Evolutionary conservation across 1,140 invertebrate genomes (phyloP).

Genomic region (Scaptomyza montana): DNA sequence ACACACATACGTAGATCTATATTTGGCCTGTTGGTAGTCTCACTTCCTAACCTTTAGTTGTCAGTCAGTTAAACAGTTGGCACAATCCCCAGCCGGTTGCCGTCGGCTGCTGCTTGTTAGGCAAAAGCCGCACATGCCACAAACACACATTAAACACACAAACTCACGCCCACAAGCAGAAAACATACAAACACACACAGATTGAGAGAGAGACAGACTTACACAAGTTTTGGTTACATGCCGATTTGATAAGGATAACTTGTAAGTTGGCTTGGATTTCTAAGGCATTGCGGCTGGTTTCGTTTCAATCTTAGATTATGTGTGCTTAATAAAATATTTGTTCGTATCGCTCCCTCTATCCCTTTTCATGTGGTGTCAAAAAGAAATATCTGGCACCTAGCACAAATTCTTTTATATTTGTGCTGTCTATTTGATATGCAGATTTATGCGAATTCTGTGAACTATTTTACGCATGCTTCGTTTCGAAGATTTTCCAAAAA

Average conservation of each 20-base stretch:
- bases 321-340: slow-evolving; percentile 77
- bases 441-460: not conserved
- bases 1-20: not conserved
- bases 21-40: slow-evolving; percentile 22
- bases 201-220: not conserved
- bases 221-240: slow-evolving; percentile 30
- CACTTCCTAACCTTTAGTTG: slow-evolving; percentile 50
- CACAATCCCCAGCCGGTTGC: slow-evolving; percentile 54
- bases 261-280: slow-evolving; percentile 62
- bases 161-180: too few species aligned
- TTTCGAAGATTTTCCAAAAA: not conserved
- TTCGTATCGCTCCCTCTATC: slow-evolving; percentile 37
- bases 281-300: slow-evolving; percentile 26
- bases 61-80: slow-evolving; percentile 72
- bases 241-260: slow-evolving; percentile 60
- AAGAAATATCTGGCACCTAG: slow-evolving; percentile 2
- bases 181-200: not conserved
- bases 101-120: slow-evolving; percentile 64
- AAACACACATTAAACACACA: slow-evolving; percentile 44
- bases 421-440: slow-evolving; percentile 28
- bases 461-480: not conserved
- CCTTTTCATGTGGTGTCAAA: slow-evolving; percentile 11
- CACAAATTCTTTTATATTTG: not conserved
- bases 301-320: slow-evolving; percentile 76
- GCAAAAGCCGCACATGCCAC: slow-evolving; percentile 51